Evolutionary conservation across 2,888 invertebrate species (phyloP), one percentile per base, ranked within the genome.

Genomic region (Bellardia bayeri): DNA sequence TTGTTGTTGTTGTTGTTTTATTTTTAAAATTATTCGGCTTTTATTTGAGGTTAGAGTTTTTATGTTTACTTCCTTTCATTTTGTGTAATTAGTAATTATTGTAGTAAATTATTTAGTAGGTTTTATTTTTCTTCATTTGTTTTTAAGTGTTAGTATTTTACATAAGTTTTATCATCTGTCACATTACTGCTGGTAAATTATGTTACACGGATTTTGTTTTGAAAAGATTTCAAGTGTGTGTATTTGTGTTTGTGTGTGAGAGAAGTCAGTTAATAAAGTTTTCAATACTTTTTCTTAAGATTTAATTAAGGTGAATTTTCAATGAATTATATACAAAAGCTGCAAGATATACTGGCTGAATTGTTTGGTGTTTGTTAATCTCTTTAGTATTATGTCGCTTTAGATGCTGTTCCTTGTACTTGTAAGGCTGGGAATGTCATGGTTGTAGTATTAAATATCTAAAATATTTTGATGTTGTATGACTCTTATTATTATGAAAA

Each of bases 21-120:
- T 86, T 84, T 87, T 86, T 75, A 64, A 37, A 61, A 66, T 72
- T 85, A 82, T 87, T 87, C 82, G 87, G 82, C 64, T 85, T 85
- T 82, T 85, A 85, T 85, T 87, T 85, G 85, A 87, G 87, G 85
- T 87, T 87, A 87, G 79, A 78, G 82, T 84, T 85, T 42, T 11
- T 40, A 58, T 85, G 0, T 6, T 37, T 37, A 6, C 37, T 78
- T 40, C 37, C 14, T 63, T 68, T 61, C 30, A 40, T 68, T 66
- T 30, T 81, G 51, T 51, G 4, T 3, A 51, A n/a, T 2, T 13
- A 51, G 7, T 13, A 5, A 51, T 51, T 6, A 23, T 23, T 23
- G 23, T 23, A 49, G 14, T 49, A 51, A 51, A 51, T 51, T n/a
- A 45, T 2, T 45, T 45, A 1, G 0, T 13, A 72, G 56, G 56